Evolutionary conservation across 1,140 invertebrate genomes (phyloP), one percentile per base, ranked within the genome.

Genomic region (Hydropsyche tenuis): DNA sequence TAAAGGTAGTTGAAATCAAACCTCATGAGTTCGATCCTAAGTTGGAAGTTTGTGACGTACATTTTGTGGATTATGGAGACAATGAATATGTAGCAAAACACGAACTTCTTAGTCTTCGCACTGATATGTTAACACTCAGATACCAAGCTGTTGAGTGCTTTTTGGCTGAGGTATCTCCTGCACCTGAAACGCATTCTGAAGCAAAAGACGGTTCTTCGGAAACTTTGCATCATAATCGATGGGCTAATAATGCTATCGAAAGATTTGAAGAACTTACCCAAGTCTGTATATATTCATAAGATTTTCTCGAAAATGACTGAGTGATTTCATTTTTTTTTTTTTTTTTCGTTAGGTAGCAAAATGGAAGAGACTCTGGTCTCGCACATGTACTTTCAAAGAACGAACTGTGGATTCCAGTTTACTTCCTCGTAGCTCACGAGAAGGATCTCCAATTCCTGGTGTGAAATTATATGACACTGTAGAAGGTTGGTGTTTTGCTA

Each of bases 41-140:
- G 23, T 80, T 84, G 69, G 81, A 85, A 70, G 83, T 88, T 27
- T 89, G 91, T 0, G 87, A 90, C 78, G 82, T 95, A 3, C 92
- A 91, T 79, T 94, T 90, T 80, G 84, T 94, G 42, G 94, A 95
- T 83, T 96, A 93, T 82, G 94, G 94, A 0, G 92, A 95, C 80
- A 88, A 87, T 53, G 89, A 90, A 65, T 86, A 87, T 53, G 82
- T 92, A 0, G 81, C 85, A 0, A 83, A 83, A n/a, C 83, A 88
- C 12, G 84, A 90, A 62, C 79, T 95, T 1, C 88, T 87, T 72
- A 89, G 91, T 78, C 81, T 96, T 53, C 84, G 90, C 30, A 90
- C 90, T 1, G 91, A 94, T 80, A 91, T 93, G 80, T 81, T 94
- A 1, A 86, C 87, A 18, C 84, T 95, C 16, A 86, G 90, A 79